Evolutionary conservation across 2,113 vertebrate species (phyloP), one percentile per base, ranked within the genome.

Genomic region (Nibea albiflora): DNA sequence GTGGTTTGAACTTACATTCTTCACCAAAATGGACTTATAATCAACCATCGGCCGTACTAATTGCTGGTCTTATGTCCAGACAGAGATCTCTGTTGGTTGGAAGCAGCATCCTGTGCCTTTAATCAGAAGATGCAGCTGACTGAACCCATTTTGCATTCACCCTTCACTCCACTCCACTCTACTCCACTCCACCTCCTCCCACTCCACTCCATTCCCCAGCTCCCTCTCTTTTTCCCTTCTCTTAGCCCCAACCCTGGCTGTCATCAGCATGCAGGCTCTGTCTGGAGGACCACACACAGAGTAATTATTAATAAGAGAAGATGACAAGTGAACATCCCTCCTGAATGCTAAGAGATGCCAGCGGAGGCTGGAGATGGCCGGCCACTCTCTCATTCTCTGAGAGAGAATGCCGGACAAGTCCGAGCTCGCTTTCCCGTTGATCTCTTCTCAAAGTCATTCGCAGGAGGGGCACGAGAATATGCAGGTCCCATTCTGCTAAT

Each of bases 301-400:
- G 85, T 90, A 89, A 90, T 93, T 90, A 93, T 93, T 92, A 92
- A 93, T 91, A 92, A 93, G 77, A 90, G 76, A 90, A 93, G 91
- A 92, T 93, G 91, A 93, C 91, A 93, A 87, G 90, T 85, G 89
- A 90, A 81, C 83, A 81, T 82, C 86, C 64, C 84, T 88, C 69
- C 78, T 89, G 92, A 92, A 93, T 93, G 91, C 87, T 89, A 89
- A 92, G 87, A 86, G 80, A 80, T 49, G 73, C 80, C 81, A 77
- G 79, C 52, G 28, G 83, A 78, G 76, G 65, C 76, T 56, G 67
- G 76, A 84, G 81, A 76, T 72, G 78, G 80, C 62, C 39, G 39
- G 80, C 56, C 52, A 24, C 11, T 49, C 66, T 74, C 68, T 83
- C 56, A 52, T 46, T 6, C 54, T 77, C 71, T 67, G 1, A 17